Base-by-base conservation (phyloP, 2,113 vertebrate genomes). In the Channa argus region DNA sequence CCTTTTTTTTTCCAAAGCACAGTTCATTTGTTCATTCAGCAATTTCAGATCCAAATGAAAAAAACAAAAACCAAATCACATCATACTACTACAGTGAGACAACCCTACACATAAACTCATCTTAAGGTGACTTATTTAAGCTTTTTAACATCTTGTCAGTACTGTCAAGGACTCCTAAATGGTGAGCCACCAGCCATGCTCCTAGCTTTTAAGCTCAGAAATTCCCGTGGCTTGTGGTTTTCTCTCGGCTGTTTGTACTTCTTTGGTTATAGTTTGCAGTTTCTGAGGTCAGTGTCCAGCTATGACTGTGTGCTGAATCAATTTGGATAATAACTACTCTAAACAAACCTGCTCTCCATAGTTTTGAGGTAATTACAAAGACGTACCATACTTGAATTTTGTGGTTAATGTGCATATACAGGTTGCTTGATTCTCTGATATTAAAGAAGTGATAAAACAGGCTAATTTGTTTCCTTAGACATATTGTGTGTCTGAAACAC, bases 261-360 rank as follows among this genome's bases (percentile, higher is more conserved):
- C 53, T 68, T 76, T 74, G 64, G 63, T 68, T 70, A 77, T 50
- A 60, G 76, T 80, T 84, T 90, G 78, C 82, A 88, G 79, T 79
- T 79, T 80, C 82, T 86, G 82, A 89, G 86, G 89, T 86, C 86
- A 82, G 77, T 74, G 77, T 90, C 88, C 85, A 81, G 80, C 69
- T 68, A 33, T 39, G 58, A 65, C 68, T 86, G 54, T 79, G 79
- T 52, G 84, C 71, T 15, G 50, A 88, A 67, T 65, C 76, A 71
- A 79, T 89, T 84, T 55, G 81, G 67, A 55, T 83, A 80, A 87
- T 86, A 83, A 76, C 83, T 77, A 80, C 51, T 82, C 62, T 70
- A 79, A 89, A 90, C 89, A 85, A 87, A 89, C 82, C 59, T 59
- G 46, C 71, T 77, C 79, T 84, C 74, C 63, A 47, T 73, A 74